Base-by-base conservation (phyloP, 2,797 vertebrate species). In the Ficedula albicollis region DNA sequence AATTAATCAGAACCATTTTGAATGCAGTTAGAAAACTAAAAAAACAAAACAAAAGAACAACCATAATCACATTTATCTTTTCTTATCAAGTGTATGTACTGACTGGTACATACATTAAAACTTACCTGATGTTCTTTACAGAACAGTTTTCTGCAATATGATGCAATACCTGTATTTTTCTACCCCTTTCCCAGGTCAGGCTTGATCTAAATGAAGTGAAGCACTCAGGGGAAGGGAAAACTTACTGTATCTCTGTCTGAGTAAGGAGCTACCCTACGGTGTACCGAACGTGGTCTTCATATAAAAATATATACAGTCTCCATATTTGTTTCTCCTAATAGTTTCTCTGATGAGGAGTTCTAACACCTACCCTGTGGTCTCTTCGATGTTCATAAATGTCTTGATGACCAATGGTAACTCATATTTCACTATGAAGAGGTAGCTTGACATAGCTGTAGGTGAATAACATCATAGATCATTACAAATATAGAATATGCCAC, bases 371-470 rank as follows among this genome's bases (percentile, higher is more conserved):
- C 94, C 98, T 74, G 98, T 97, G 89, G 62, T 96, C 92, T 98
- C 97, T 97, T 98, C 97, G 80, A 97, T 52, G 97, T 98, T 98
- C 66, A 98, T 55, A 91, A 99, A 98, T 87, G 98, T 97, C 89
- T 98, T 96, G 93, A 99, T 99, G 97, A 99, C 99, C 94, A 99
- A 98, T 85, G 99, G 99, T 96, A 99, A 98, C 97, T 99, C 99
- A 83, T 99, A 99, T 98, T 99, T 99, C 97, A 99, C 99, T 87
- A 99, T 99, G 98, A 98, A 99, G 98, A 99, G 99, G 98, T 99
- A 99, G 98, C 99, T 99, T 82, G 99, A 99, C 99, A 99, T 99
- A 97, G 99, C 99, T 99, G 98, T 81, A 96, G 95, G 69, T 95
- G 88, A 98, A 98, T 96, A 96, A 91, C 88, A 98, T 97, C 97